Conservation (phyloP, 2,888 invertebrate species). For the Macrophya annulata region DNA sequence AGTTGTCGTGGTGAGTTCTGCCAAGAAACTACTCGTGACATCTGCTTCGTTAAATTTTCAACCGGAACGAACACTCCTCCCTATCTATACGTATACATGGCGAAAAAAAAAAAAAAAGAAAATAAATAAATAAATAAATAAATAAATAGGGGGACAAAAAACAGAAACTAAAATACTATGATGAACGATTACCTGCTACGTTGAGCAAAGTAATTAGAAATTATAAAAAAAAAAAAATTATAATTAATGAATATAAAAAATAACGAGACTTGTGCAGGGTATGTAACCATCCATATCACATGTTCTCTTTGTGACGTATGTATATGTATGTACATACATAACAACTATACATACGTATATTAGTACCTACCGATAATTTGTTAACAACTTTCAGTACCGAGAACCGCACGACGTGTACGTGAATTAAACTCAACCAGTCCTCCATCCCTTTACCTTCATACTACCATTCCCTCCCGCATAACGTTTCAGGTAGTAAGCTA, state of each 20-base stretch:
- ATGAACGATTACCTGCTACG: neutral
- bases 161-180: neutral
- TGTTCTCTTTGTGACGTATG: neutral
- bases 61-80: constrained; percentile 3
- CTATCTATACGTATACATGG: neutral
- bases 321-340: neutral
- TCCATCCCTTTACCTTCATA: neutral
- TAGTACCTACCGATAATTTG: constrained; percentile 64
- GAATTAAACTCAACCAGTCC: constrained; percentile 45
- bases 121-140: too few relatives aligned
- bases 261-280: neutral
- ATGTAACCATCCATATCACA: neutral
- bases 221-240: neutral
- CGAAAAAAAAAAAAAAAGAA: neutral
- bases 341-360: constrained; percentile 33
- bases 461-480: constrained; percentile 26
- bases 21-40: constrained; percentile 26
- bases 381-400: constrained; percentile 62
- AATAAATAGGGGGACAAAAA: neutral
- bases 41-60: constrained; percentile 39
- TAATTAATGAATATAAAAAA: neutral
- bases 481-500: constrained; percentile 43
- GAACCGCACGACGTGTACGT: constrained; percentile 42
- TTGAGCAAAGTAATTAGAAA: constrained; percentile 14
- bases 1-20: constrained; percentile 32